Evolutionary conservation across 2,888 invertebrate species (phyloP).

Genomic region (Chymomyza procnemis): DNA sequence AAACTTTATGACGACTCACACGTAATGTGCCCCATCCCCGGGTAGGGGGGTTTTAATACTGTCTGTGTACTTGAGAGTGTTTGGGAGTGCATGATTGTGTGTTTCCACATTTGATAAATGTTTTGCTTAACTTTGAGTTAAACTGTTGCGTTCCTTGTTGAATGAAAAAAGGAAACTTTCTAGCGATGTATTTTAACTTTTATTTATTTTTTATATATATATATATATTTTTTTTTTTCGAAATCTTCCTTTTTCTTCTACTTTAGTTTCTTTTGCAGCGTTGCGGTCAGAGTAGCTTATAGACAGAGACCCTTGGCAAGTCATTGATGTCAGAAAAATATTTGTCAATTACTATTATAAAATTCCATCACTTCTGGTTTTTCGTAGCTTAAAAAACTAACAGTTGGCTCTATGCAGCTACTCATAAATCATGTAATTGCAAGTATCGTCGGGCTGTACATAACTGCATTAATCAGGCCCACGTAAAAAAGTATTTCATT

Average conservation of each 20-base stretch:
- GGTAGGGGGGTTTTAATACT: neutral
- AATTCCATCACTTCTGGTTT: neutral
- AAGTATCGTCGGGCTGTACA: conserved; percentile 16
- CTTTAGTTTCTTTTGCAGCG: neutral
- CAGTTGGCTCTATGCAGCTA: conserved; percentile 4
- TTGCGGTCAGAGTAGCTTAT: neutral
- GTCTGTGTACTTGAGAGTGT: neutral
- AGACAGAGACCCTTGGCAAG: neutral
- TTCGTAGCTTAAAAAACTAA: neutral
- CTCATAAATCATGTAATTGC: conserved; percentile 56
- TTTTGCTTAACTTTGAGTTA: conserved; percentile 60
- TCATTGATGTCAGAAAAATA: neutral
- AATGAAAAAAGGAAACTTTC: conserved; percentile 17
- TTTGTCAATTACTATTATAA: neutral
- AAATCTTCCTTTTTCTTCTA: too few species aligned
- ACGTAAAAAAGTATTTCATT: conserved; percentile 44
- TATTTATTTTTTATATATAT: conserved; percentile 20
- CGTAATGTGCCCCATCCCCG: neutral
- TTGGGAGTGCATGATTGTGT: neutral
- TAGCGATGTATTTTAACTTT: neutral
- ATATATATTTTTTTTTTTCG: too few species aligned
- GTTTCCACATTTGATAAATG: conserved; percentile 54
- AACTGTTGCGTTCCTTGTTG: conserved; percentile 50
- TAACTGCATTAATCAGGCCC: conserved; percentile 65
- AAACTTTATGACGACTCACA: neutral